phyloP scores from a whole-genome alignment of 2,797 vertebrate species.

The Astyanax mexicanus region DNA sequence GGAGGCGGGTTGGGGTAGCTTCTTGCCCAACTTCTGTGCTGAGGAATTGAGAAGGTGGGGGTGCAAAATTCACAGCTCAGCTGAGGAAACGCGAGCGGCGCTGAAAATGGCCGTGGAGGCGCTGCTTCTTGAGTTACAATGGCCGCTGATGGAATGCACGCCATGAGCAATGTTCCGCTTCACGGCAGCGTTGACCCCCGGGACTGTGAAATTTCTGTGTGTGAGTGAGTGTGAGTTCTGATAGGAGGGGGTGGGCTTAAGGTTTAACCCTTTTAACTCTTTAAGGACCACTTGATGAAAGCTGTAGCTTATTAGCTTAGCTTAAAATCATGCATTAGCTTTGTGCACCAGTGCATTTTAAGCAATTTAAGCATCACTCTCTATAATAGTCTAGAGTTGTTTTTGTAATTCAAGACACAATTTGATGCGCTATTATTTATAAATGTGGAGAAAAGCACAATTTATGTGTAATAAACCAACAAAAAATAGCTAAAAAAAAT shows the following conservation, averaged over 20 bases:
- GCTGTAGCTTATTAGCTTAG: background rate
- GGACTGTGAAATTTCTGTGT: constrained; percentile 74
- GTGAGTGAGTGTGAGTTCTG: constrained; percentile 66
- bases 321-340: background rate
- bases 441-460: too few species aligned
- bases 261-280: constrained; percentile 3
- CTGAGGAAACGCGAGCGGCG: constrained; percentile 63
- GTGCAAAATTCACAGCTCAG: constrained; percentile 68
- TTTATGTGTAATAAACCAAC: too few species aligned
- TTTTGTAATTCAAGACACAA: too few species aligned
- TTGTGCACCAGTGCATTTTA: too few species aligned
- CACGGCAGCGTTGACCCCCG: constrained; percentile 63
- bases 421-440: too few species aligned
- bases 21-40: constrained; percentile 7
- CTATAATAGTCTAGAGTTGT: too few species aligned
- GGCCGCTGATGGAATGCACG: constrained; percentile 70
- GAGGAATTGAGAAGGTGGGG: constrained; percentile 16
- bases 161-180: constrained; percentile 71
- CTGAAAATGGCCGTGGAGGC: constrained; percentile 57
- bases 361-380: too few species aligned
- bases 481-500: too few species aligned
- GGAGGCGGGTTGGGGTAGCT: constrained; percentile 34
- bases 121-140: constrained; percentile 70
- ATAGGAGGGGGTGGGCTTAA: background rate
- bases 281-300: background rate